Conservation (phyloP, 2,888 invertebrate species). For the Tanypteryx hageni region DNA sequence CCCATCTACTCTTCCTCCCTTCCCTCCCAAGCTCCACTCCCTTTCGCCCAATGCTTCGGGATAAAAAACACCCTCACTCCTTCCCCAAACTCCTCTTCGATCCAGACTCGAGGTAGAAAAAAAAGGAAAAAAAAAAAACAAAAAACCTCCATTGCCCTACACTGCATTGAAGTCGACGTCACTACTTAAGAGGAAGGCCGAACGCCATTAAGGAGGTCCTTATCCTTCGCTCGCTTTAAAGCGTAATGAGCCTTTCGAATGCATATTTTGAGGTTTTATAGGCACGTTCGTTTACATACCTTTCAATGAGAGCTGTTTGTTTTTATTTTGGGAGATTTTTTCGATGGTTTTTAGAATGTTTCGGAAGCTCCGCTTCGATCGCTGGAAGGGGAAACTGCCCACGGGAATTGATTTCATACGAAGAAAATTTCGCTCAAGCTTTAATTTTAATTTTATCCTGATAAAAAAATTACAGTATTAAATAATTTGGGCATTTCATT, state of each 20-base stretch:
- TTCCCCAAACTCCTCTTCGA: constrained; percentile 15
- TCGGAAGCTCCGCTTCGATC: too few species aligned
- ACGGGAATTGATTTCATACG: too few species aligned
- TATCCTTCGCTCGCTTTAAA: background rate
- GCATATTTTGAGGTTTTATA: background rate
- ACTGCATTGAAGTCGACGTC: background rate
- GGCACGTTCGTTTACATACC: background rate
- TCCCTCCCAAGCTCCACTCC: too few species aligned
- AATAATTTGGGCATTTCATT: too few species aligned
- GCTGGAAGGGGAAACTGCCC: too few species aligned
- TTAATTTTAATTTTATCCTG: too few species aligned
- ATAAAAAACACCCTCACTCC: background rate
- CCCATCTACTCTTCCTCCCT: too few species aligned
- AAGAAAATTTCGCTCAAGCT: too few species aligned
- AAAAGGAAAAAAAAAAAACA: background rate
- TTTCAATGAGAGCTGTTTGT: too few species aligned
- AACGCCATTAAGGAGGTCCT: background rate
- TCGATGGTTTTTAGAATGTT: too few species aligned
- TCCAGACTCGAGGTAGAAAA: background rate
- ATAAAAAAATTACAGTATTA: too few species aligned
- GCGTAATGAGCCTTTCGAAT: background rate
- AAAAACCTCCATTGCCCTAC: constrained; percentile 2
- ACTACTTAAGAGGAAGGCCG: background rate
- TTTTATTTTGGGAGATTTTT: too few species aligned
- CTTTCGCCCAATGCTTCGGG: background rate